These are phyloP conservation scores for Malurus alboscapulatus DNA, from an alignment of 2,113 vertebrate species.

Conservation along the genomic window DNA sequence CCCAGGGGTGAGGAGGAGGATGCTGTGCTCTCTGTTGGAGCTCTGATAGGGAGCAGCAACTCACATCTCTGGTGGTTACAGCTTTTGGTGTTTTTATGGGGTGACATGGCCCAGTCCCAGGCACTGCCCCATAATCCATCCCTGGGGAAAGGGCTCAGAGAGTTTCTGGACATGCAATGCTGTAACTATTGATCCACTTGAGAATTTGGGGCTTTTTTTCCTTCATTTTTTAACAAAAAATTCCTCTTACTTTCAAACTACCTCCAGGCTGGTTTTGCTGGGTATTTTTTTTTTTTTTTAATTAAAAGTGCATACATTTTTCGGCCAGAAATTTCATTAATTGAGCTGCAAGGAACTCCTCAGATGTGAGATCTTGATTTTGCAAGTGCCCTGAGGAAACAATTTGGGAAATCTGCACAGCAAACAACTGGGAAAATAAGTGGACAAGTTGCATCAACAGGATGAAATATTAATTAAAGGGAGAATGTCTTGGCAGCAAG, in stretches of 20 bases:
- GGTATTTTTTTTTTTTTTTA: slow-evolving; percentile 7
- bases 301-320: slow-evolving; percentile 43
- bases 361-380: slow-evolving; percentile 6
- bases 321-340: slow-evolving; percentile 55
- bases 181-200: neutral
- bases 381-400: slow-evolving; percentile 29
- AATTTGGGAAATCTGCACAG: slow-evolving; percentile 44
- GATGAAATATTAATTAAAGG: slow-evolving; percentile 58
- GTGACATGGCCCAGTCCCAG: neutral
- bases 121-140: neutral
- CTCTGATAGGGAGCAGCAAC: neutral
- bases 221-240: neutral
- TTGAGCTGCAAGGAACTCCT: slow-evolving; percentile 22
- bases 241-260: neutral
- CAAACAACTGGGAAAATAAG: slow-evolving; percentile 50
- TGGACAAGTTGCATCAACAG: slow-evolving; percentile 49
- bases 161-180: neutral
- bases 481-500: neutral
- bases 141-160: neutral
- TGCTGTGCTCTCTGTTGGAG: neutral
- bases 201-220: neutral
- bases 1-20: neutral
- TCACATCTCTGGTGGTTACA: neutral
- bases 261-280: slow-evolving; percentile 6
- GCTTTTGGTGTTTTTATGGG: neutral